Conservation (phyloP, 1,140 invertebrate species). For the Habropoda laboriosa region DNA sequence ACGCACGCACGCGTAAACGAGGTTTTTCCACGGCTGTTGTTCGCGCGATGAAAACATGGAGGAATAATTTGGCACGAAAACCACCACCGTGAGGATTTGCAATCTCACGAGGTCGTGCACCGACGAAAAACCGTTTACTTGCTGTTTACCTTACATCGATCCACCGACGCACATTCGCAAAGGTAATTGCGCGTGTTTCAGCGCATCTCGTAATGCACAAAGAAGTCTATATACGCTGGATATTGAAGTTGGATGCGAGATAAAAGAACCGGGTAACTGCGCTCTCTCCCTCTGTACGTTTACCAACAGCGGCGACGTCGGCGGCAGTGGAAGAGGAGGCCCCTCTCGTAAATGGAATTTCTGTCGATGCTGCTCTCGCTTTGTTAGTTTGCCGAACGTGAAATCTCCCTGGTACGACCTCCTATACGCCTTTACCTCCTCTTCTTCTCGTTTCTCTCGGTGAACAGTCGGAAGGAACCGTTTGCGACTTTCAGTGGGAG, state of each 20-base stretch:
- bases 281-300: neutral
- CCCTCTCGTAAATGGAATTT: slow-evolving; percentile 24
- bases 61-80: neutral
- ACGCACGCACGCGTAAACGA: neutral
- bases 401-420: no score
- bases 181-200: slow-evolving; percentile 40
- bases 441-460: no score
- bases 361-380: neutral
- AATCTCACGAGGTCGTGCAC: neutral
- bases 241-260: slow-evolving; percentile 29
- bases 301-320: neutral
- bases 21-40: neutral
- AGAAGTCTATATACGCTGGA: slow-evolving; percentile 4
- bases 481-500: no score
- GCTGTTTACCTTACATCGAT: slow-evolving; percentile 3
- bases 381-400: neutral
- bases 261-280: slow-evolving; percentile 6
- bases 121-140: no score
- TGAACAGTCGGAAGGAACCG: no score
- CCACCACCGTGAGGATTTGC: neutral
- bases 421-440: no score
- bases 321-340: no score
- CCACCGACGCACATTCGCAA: neutral
- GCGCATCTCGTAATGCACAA: slow-evolving; percentile 23
- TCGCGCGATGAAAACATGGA: neutral